Evolutionary conservation across 2,113 vertebrate genomes (phyloP).

Genomic region (Saccopteryx bilineata): DNA sequence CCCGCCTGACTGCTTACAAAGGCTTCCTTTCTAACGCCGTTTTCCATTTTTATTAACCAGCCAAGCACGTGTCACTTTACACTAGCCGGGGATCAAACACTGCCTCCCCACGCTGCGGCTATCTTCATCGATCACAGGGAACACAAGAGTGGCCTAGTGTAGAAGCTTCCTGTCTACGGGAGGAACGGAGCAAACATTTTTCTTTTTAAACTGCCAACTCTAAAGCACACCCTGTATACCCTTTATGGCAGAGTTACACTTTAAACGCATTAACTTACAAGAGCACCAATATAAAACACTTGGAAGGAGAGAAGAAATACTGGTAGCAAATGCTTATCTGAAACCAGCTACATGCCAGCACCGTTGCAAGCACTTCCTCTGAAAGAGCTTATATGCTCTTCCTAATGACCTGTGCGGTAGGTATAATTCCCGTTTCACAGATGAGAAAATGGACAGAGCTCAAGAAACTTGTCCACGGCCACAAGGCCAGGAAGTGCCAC

Average conservation of each 20-base stretch:
- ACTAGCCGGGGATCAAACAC: constrained; percentile 22
- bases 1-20: neutral
- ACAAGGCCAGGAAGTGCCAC: neutral
- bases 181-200: neutral
- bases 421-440: neutral
- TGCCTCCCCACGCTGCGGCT: neutral
- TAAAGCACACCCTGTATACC: neutral
- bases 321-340: neutral
- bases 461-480: neutral
- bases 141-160: neutral
- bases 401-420: neutral
- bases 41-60: constrained; percentile 52
- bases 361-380: neutral
- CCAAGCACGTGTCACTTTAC: constrained; percentile 24
- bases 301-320: neutral
- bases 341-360: neutral
- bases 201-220: neutral
- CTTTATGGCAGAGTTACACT: neutral
- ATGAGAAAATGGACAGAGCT: neutral
- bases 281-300: neutral
- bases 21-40: neutral
- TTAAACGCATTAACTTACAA: neutral
- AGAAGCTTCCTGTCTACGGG: neutral
- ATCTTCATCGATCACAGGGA: constrained; percentile 25
- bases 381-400: neutral